Percentiles rank a stretch among this genome's conserved stretches.
These are phyloP conservation scores for Pristionchus mayeri DNA, from an alignment of 2,888 invertebrate genomes.

Conservation along the genomic window DNA sequence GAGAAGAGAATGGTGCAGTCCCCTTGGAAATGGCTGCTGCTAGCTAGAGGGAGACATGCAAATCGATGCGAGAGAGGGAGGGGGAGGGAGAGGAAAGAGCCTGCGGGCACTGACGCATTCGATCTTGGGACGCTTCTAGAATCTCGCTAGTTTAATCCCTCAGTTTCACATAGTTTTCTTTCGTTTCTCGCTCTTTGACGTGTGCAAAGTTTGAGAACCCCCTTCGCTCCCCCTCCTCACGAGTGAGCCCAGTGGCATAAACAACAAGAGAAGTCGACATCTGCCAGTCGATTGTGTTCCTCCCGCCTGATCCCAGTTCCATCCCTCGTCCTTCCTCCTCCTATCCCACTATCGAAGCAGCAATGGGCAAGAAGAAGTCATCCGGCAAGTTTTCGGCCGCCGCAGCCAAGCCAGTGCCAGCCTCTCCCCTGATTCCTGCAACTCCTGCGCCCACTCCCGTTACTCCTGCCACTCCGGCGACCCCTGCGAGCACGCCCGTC, in stretches of 20 bases:
- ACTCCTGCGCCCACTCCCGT: neutral
- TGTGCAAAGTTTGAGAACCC: neutral
- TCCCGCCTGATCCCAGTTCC: neutral
- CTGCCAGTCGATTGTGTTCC: neutral
- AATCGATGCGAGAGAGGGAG: conserved; percentile 1
- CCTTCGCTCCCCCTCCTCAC: neutral
- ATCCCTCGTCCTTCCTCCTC: neutral
- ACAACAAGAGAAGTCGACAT: neutral
- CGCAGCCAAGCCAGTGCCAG: neutral
- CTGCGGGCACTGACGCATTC: neutral
- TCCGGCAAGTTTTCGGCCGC: conserved; percentile 4
- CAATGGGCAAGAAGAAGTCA: conserved; percentile 38
- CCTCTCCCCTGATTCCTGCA: neutral
- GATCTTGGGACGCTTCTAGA: neutral
- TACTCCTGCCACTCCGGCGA: neutral
- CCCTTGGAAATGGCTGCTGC: conserved; percentile 2
- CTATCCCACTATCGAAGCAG: neutral
- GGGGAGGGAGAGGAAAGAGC: neutral
- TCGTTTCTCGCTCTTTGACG: neutral
- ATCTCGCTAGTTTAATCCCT: neutral
- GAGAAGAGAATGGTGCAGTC: neutral
- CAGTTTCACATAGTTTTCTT: neutral
- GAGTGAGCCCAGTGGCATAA: neutral
- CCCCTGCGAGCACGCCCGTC: neutral
- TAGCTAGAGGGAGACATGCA: conserved; percentile 33